Evolutionary conservation across 1,140 invertebrate genomes (phyloP), one percentile per base, ranked within the genome.

Genomic region (Aphidius gifuensis): DNA sequence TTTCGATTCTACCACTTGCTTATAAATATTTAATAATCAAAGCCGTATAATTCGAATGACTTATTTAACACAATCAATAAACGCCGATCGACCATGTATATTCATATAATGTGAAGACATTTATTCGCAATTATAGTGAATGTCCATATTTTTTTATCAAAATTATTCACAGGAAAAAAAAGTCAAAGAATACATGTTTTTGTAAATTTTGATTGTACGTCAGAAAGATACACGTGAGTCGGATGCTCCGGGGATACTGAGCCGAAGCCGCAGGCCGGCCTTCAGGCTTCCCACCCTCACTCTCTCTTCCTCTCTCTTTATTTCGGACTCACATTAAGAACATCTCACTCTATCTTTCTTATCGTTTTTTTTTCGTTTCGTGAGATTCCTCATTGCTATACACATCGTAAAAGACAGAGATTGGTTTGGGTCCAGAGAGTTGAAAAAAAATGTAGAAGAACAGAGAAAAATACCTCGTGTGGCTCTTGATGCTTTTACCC

Each of bases 201-300:
- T 32, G 23, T 32, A 4, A 32, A 32, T 32, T 4, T 32, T 32
- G 2, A 32, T 4, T 32, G 23, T 32, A 32, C 4, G 23, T 32
- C 23, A 32, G 23, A 4, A 68, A 70, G 71, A 39, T 75, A 74
- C 70, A 73, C 65, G 63, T 77, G 68, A 75, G 73, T 71, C 76
- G 77, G 71, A 80, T 74, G 78, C 78, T 79, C 75, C 76, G 76
- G 78, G 78, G 76, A 80, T 75, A 80, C 78, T 80, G 78, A 79
- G 72, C 69, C 66, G 72, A 67, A 78, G 78, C 79, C 78, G 74
- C 78, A 64, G 79, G 78, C 79, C 77, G 78, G 77, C 79, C 79
- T 79, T 73, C 78, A 76, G 77, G 79, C 77, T 74, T 77, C 77
- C 78, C 76, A 75, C 69, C 67, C 62, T 61, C 54, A 61, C 64